A percentile compares a stretch with the other conserved stretches of the same genome.
Conservation (phyloP, 2,113 vertebrate species). For the Sphyrna mokarran region DNA sequence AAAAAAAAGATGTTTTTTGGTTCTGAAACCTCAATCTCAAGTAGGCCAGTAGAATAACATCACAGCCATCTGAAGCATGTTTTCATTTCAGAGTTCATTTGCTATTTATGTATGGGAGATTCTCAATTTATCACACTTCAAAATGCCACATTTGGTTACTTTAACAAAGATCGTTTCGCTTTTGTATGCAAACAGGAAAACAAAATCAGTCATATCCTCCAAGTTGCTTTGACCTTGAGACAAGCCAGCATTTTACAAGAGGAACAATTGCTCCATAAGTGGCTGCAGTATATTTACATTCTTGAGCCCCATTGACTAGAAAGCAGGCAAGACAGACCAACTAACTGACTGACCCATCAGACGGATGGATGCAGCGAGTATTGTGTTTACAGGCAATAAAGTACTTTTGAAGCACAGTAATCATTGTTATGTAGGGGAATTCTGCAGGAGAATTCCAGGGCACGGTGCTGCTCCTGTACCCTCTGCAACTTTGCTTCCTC, state of each 20-base stretch:
- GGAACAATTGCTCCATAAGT: background rate
- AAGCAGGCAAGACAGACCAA: background rate
- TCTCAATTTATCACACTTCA: background rate
- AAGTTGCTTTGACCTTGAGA: background rate
- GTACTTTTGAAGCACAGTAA: background rate
- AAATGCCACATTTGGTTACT: background rate
- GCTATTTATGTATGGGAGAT: background rate
- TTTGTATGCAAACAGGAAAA: background rate
- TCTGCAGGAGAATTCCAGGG: background rate
- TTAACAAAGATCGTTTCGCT: background rate
- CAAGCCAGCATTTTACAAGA: background rate
- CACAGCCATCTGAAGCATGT: background rate
- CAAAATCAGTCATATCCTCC: background rate
- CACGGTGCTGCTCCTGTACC: background rate
- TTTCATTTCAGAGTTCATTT: background rate
- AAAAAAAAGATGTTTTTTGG: background rate
- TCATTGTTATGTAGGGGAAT: background rate
- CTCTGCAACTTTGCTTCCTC: background rate
- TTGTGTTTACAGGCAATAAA: background rate
- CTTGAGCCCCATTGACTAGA: background rate
- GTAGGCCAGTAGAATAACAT: background rate
- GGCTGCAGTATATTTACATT: background rate
- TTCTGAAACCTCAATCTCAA: background rate
- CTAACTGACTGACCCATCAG: background rate
- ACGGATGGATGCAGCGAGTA: background rate